Evolutionary conservation across 2,797 vertebrate genomes (phyloP), one percentile per base, ranked within the genome.

Genomic region (Cichlasoma orientale): DNA sequence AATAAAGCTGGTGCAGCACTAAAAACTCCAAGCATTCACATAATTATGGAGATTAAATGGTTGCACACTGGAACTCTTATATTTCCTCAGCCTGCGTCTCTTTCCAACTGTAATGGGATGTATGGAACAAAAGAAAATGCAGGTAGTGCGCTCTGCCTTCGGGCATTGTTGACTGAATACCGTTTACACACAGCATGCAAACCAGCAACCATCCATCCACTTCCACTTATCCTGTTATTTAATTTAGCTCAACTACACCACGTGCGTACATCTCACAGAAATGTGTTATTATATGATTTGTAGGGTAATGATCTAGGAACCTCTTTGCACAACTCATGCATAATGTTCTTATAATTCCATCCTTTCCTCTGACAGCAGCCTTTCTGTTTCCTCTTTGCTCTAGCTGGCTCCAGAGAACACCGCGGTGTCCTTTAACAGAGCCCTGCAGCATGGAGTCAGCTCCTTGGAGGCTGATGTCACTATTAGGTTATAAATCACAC

Each of bases 401-500:
- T 77, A 98, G 98, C 56, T 99, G 90, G 98, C 98, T 79, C 98
- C 98, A 72, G 98, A 99, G 89, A 98, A 99, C 93, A 99, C 98
- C 1, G 74, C 97, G 87, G 96, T 98, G 96, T 98, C 98, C 86
- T 99, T 99, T 87, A 96, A 96, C 92, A 96, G 97, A 92, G 98
- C 98, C 1, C 93, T 98, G 61, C 97, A 98, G 90, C 96, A 97
- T 72, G 96, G 95, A 76, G 93, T 94, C 14, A 94, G 91, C 1
- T 97, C 97, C 68, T 93, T 99, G 74, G 96, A 99, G 91, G 96
- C 96, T 18, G 98, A 99, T 2, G 95, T 99, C 12, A 89, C 95
- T 1, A 90, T 99, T 93, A 99, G 98, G 98, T 97, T 84, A 79
- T 63, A 80, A 74, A 73, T 23, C 50, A 2, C 66, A 74, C 68